phyloP scores from a whole-genome alignment of 1,140 invertebrate species.

The Ectropis grisescens region DNA sequence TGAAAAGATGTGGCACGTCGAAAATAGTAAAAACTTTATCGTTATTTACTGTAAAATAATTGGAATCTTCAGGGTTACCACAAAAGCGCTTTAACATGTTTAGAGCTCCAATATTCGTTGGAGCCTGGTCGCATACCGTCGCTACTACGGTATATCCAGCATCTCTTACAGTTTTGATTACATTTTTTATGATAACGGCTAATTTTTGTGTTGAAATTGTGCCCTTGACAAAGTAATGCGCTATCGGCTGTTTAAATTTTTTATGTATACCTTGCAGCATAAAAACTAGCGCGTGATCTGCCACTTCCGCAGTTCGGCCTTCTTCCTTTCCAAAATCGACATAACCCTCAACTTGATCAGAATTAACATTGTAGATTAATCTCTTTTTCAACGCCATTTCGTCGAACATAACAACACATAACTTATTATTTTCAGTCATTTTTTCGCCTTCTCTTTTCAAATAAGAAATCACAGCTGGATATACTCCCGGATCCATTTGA shows the following conservation, averaged over 20 bases:
- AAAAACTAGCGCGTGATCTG: conserved; percentile 6
- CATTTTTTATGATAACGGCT: conserved; percentile 5
- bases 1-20: conserved; percentile 11
- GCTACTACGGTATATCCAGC: conserved; percentile 10
- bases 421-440: conserved; percentile 1
- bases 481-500: no score
- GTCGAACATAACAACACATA: conserved; percentile 18
- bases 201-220: conserved; percentile 2
- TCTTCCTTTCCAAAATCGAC: conserved; percentile 14
- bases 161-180: conserved; percentile 4
- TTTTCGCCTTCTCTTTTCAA: no score
- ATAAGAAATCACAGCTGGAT: no score
- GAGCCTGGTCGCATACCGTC: conserved; percentile 14
- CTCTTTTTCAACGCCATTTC: conserved; percentile 22
- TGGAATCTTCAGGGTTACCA: background rate
- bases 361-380: conserved; percentile 14
- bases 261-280: conserved; percentile 6
- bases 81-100: conserved; percentile 3
- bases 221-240: conserved; percentile 9
- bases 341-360: conserved; percentile 20
- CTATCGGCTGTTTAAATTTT: conserved; percentile 10
- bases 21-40: conserved; percentile 9
- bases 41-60: conserved; percentile 7
- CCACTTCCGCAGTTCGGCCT: conserved; percentile 6
- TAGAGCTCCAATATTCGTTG: conserved; percentile 13